Evolutionary conservation across 1,140 invertebrate species (phyloP), one percentile per base, ranked within the genome.

Genomic region (Drosophila quadrilineata): DNA sequence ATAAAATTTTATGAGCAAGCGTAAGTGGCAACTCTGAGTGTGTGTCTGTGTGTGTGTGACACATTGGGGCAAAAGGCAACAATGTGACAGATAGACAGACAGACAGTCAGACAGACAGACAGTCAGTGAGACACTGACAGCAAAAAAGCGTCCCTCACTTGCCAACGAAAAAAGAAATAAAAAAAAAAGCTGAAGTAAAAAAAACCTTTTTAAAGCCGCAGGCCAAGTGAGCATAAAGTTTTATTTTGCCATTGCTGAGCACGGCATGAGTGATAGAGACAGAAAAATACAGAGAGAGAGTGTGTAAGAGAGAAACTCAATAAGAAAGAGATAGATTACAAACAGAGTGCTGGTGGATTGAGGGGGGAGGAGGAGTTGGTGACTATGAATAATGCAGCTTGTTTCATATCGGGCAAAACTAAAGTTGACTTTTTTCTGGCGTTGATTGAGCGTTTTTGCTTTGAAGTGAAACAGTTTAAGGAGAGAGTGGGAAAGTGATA

Each of bases 1-100:
- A 86, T 86, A 86, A 86, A 86, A 86, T 86, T 87, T 86, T 86
- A 86, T 86, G 82, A 86, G 82, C 65, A 66, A 66, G 68, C 68
- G 69, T 77, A 75, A 87, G 75, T 86, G 73, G 46, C 50, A 80
- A 48, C 56, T 22, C 19, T 53, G 26, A 6, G 12, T 46, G 21
- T 31, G 31, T 58, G 22, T 49, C 6, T 50, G 19, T 46, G 17
- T 22, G 19, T 26, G 22, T 54, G 48, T 17, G 14, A 54, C 36
- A 9, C 52, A 43, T 49, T 41, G 46, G 24, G 49, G 24, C 76
- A 77, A 84, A 82, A 85, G 82, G 80, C 82, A n/a, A n/a, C n/a
- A n/a, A n/a, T n/a, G n/a, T 75, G 79, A 40, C 79, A 87, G 79
- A 63, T 59, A 66, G 54, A 69, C 41, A 67, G 40, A 63, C 54